Percentiles rank a stretch among this genome's conserved stretches.
Conservation (phyloP, 2,888 invertebrate genomes). For the Machimus rusticus region DNA sequence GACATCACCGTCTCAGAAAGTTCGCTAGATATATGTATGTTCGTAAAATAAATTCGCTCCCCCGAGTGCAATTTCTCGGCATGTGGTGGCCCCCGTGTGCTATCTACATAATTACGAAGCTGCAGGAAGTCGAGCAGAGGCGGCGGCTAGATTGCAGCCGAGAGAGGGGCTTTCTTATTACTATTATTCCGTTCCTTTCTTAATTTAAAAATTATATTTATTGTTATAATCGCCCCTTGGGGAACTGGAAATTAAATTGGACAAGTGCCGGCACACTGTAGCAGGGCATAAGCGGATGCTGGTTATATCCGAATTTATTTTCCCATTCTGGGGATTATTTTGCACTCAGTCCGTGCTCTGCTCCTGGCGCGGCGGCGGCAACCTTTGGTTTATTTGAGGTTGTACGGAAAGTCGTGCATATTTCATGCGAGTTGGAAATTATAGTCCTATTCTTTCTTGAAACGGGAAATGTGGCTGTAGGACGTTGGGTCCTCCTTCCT, state of each 20-base stretch:
- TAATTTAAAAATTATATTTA: slow-evolving; percentile 40
- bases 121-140: neutral
- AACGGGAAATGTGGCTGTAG: neutral
- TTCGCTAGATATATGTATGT: neutral
- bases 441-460: slow-evolving; percentile 25
- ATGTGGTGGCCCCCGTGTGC: slow-evolving; percentile 4
- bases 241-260: slow-evolving; percentile 51
- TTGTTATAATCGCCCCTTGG: slow-evolving; percentile 33
- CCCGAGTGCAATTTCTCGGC: neutral
- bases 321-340: slow-evolving; percentile 35
- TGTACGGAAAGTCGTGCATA: slow-evolving; percentile 2
- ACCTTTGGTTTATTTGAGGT: slow-evolving; percentile 24
- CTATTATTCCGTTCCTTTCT: slow-evolving; percentile 15
- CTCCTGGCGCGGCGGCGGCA: neutral
- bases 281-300: slow-evolving; percentile 27
- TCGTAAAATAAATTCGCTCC: slow-evolving; percentile 31
- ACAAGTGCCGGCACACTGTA: slow-evolving; percentile 49
- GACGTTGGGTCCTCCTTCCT: neutral
- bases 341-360: slow-evolving; percentile 19
- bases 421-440: slow-evolving; percentile 23
- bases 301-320: slow-evolving; percentile 40
- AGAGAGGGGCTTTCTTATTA: slow-evolving; percentile 10
- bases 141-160: neutral
- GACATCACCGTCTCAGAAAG: neutral
- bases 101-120: slow-evolving; percentile 30